Base-by-base conservation (phyloP, 2,888 invertebrate genomes). In the Hirtodrosophila duncani region DNA sequence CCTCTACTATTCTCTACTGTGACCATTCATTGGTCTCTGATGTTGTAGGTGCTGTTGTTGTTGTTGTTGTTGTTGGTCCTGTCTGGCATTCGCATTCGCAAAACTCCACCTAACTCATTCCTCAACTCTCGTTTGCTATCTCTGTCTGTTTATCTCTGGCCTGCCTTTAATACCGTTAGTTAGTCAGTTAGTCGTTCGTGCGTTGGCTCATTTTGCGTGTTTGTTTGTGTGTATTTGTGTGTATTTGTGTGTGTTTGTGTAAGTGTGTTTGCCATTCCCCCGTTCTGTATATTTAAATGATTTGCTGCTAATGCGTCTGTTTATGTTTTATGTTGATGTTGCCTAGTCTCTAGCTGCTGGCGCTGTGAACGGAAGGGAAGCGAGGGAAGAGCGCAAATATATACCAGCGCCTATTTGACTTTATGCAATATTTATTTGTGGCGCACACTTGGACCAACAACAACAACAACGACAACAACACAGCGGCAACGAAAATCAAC, bases 281-380 rank as follows among this genome's bases (percentile, higher is more conserved):
- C 9, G 3, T 9, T 42, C 52, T 77, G 69, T 63, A 61, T 78
- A 78, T 78, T 81, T 74, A 81, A 72, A 72, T 72, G 80, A 78
- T 74, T 74, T 74, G 75, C 74, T 63, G 79, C 67, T 74, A 81
- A 74, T 74, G 78, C 79, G 75, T 61, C 61, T 75, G 79, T 81
- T 81, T 75, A 74, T 81, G 81, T 71, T 75, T 79, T 67, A 74
- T 81, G 74, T 70, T 70, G 64, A 67, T 70, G 74, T 80, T 65
- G 74, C 23, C 33, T n/a, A n/a, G n/a, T n/a, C n/a, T n/a, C n/a
- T n/a, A n/a, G n/a, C n/a, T n/a, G n/a, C n/a, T n/a, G n/a, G n/a
- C n/a, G n/a, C n/a, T n/a, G n/a, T n/a, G n/a, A n/a, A n/a, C n/a
- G n/a, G n/a, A n/a, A n/a, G n/a, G n/a, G n/a, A n/a, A n/a, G n/a